Evolutionary conservation across 2,888 invertebrate genomes (phyloP).

Genomic region (Xylota segnis): DNA sequence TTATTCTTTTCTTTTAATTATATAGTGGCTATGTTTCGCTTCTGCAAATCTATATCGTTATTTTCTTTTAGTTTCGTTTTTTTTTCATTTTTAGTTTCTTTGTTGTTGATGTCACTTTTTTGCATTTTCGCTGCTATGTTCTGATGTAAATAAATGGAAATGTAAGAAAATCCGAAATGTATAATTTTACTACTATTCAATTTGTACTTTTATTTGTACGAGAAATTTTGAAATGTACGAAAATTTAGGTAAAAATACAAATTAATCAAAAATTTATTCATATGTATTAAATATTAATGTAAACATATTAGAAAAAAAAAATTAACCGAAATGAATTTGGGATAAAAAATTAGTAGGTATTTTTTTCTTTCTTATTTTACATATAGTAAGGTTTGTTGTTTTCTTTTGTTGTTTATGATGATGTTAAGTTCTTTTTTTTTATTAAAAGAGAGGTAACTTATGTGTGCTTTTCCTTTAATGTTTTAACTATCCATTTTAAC

Average conservation of each 20-base stretch:
- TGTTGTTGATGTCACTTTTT: slow-evolving; percentile 50
- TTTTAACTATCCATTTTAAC: slow-evolving; percentile 30
- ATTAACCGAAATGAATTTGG: slow-evolving; percentile 74
- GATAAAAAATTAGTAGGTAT: slow-evolving; percentile 63
- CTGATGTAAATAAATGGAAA: slow-evolving; percentile 67
- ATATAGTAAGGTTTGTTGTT: slow-evolving; percentile 57
- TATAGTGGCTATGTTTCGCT: slow-evolving; percentile 74
- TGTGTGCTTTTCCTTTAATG: slow-evolving; percentile 75
- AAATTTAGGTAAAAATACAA: slow-evolving; percentile 69
- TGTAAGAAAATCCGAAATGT: slow-evolving; percentile 73
- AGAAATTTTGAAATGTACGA: slow-evolving; percentile 68
- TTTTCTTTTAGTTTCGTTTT: slow-evolving; percentile 58
- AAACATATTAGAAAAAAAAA: slow-evolving; percentile 39
- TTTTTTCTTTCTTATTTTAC: slow-evolving; percentile 40
- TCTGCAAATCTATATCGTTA: slow-evolving; percentile 76
- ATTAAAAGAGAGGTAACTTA: slow-evolving; percentile 52
- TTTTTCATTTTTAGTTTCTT: slow-evolving; percentile 22
- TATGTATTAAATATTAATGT: slow-evolving; percentile 35
- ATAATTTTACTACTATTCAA: slow-evolving; percentile 74
- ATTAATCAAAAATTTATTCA: slow-evolving; percentile 46
- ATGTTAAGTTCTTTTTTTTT: slow-evolving; percentile 39
- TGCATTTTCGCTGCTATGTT: slow-evolving; percentile 53
- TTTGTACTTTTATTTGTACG: slow-evolving; percentile 76
- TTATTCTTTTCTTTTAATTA: slow-evolving; percentile 70
- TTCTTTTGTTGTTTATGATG: slow-evolving; percentile 52